Percentiles rank a stretch among this genome's conserved stretches.
These are phyloP conservation scores for Echeneis naucrates DNA, from an alignment of 2,797 vertebrate genomes.

Conservation along the genomic window DNA sequence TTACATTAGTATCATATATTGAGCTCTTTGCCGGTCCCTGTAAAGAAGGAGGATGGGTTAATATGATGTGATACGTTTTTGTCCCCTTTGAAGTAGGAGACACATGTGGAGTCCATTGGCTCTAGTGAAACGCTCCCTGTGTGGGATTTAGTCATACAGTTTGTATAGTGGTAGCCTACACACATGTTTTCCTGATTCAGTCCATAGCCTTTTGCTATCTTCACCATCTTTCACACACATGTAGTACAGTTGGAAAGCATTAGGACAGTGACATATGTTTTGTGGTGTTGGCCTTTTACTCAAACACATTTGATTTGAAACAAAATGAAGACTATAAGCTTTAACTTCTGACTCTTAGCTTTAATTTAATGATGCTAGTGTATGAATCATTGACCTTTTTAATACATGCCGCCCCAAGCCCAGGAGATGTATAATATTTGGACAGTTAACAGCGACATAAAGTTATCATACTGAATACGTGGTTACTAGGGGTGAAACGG, in stretches of 20 bases:
- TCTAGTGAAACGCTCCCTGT: constrained; percentile 64
- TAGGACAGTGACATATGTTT: constrained; percentile 43
- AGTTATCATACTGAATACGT: constrained; percentile 2
- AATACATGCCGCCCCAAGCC: background rate
- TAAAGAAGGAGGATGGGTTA: constrained; percentile 31
- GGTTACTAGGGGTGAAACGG: too few species aligned
- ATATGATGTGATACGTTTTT: constrained; percentile 43
- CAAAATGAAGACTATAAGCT: constrained; percentile 11
- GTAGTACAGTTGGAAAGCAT: constrained; percentile 32
- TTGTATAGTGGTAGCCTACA: constrained; percentile 59
- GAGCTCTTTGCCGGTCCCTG: constrained; percentile 19
- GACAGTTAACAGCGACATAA: constrained; percentile 1
- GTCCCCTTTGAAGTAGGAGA: constrained; percentile 64
- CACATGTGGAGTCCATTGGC: constrained; percentile 74
- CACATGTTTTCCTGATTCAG: constrained; percentile 49
- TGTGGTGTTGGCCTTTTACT: constrained; percentile 22
- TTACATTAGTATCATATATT: constrained; percentile 17
- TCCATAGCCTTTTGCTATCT: constrained; percentile 27
- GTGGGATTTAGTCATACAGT: constrained; percentile 67
- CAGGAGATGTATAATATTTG: background rate
- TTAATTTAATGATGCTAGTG: constrained; percentile 1
- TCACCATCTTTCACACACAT: constrained; percentile 59
- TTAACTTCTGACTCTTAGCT: constrained; percentile 11
- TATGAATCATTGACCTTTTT: background rate
- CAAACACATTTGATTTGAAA: constrained; percentile 22